phyloP scores from a whole-genome alignment of 2,797 vertebrate genomes.

The Cheirogaleus major region DNA sequence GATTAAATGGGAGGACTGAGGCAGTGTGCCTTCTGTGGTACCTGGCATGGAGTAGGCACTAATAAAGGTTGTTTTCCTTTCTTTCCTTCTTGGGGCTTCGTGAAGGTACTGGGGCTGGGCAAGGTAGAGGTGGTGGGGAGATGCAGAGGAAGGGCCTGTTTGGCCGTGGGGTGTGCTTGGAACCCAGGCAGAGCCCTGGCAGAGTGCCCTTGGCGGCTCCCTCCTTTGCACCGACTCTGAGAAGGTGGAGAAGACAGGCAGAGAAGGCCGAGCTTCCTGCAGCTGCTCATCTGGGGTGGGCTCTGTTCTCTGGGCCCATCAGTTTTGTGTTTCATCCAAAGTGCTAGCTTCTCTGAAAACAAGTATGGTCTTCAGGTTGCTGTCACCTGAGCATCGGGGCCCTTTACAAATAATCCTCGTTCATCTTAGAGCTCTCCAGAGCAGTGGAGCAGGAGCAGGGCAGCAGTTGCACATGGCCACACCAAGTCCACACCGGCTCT shows the following conservation, averaged over 20 bases:
- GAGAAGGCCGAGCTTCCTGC: neutral
- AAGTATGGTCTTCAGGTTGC: neutral
- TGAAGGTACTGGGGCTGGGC: neutral
- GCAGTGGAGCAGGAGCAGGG: neutral
- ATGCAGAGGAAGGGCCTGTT: neutral
- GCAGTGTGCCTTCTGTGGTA: neutral
- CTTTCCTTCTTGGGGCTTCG: neutral
- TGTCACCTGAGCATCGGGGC: neutral
- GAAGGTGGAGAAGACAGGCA: neutral
- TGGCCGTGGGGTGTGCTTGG: neutral
- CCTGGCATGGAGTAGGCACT: neutral
- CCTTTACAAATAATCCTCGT: neutral
- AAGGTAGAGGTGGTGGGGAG: neutral
- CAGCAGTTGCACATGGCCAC: neutral
- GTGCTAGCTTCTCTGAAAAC: neutral
- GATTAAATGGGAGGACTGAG: neutral
- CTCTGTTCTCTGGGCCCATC: neutral
- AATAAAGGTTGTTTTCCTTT: neutral
- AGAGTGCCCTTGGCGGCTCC: neutral
- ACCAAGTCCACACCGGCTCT: fast-evolving
- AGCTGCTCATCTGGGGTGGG: neutral
- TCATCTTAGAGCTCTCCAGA: neutral
- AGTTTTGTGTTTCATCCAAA: neutral
- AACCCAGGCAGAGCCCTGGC: no score
- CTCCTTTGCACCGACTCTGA: neutral